Conservation (phyloP, 2,888 invertebrate genomes). For the Panopea generosa region DNA sequence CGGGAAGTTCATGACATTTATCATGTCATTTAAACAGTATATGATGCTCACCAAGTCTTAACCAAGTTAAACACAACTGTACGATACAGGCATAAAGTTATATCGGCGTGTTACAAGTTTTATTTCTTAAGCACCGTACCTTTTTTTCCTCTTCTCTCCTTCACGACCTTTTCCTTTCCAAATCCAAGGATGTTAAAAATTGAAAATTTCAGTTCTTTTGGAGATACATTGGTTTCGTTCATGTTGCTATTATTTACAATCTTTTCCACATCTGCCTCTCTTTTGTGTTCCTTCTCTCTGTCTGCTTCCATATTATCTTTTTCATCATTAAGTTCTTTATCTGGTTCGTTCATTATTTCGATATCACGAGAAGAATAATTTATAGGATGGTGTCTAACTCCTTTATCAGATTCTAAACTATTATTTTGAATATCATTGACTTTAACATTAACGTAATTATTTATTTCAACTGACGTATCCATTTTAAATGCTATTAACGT, state of each 20-base stretch:
- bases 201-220: constrained; percentile 19
- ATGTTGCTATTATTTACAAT: too few relatives aligned
- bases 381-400: not conserved
- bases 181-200: constrained; percentile 33
- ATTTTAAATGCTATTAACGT: not conserved
- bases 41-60: too few relatives aligned
- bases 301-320: not conserved
- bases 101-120: too few relatives aligned
- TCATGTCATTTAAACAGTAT: too few relatives aligned
- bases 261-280: too few relatives aligned
- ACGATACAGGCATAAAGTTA: too few relatives aligned
- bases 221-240: not conserved
- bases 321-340: not conserved
- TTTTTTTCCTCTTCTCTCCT: too few relatives aligned
- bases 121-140: too few relatives aligned
- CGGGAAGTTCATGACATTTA: too few relatives aligned
- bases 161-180: not conserved
- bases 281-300: not conserved
- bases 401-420: not conserved
- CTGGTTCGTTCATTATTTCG: too few relatives aligned
- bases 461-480: not conserved
- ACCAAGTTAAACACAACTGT: too few relatives aligned
- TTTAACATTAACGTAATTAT: not conserved
- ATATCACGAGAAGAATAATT: not conserved
- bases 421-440: not conserved